Percentiles rank a stretch among this genome's conserved stretches.
Conservation (phyloP, 2,113 vertebrate genomes). For the Electrona antarctica region DNA sequence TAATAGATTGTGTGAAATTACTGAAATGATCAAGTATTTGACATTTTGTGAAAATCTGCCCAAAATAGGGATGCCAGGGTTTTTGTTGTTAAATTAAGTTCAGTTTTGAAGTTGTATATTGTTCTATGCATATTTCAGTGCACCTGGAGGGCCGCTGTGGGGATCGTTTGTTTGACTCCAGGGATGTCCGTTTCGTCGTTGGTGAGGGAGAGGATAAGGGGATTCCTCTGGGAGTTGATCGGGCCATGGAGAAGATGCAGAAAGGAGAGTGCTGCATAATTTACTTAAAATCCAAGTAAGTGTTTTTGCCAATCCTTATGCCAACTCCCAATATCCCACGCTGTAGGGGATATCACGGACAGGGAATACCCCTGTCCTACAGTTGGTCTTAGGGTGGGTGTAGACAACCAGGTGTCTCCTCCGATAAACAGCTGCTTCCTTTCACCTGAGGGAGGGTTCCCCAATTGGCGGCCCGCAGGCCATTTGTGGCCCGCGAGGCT, state of each 20-base stretch:
- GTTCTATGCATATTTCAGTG: slow-evolving; percentile 74
- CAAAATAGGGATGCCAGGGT: no score
- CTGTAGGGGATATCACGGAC: no score
- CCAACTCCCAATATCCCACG: neutral
- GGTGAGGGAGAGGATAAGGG: slow-evolving; percentile 91
- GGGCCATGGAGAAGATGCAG: slow-evolving; percentile 96
- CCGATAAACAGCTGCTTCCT: no score
- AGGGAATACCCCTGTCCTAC: no score
- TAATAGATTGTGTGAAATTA: no score
- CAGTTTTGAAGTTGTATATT: slow-evolving; percentile 4
- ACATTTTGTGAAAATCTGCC: no score
- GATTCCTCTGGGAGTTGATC: slow-evolving; percentile 92
- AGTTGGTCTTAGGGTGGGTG: no score
- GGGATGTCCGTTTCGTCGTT: slow-evolving; percentile 86
- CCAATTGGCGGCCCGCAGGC: no score
- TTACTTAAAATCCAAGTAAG: slow-evolving; percentile 88
- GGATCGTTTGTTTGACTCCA: slow-evolving; percentile 84
- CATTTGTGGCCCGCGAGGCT: no score
- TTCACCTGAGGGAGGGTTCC: no score
- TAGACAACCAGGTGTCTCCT: no score
- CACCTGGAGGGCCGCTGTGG: slow-evolving; percentile 87
- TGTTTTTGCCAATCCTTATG: neutral
- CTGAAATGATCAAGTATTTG: no score
- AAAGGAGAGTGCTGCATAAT: slow-evolving; percentile 91
- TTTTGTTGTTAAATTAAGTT: neutral